Percentiles rank a stretch among this genome's conserved stretches.
These are phyloP conservation scores for Therioaphis trifolii DNA, from an alignment of 2,888 invertebrate genomes.

Conservation along the genomic window DNA sequence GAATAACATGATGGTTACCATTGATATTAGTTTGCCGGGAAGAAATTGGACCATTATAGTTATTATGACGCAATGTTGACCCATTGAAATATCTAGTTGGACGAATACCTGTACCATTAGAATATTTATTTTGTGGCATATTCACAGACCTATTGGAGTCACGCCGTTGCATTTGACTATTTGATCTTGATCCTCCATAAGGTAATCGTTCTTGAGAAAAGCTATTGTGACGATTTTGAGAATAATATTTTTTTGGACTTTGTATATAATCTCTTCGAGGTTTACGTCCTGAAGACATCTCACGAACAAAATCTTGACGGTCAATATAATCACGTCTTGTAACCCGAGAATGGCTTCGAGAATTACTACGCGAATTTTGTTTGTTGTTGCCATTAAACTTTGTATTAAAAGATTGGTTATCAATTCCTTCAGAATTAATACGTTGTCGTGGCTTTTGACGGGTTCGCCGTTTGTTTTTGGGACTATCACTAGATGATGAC, in stretches of 20 bases:
- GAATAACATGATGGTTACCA: slow-evolving; percentile 21
- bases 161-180: background rate
- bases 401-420: slow-evolving; percentile 26
- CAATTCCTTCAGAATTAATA: slow-evolving; percentile 25
- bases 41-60: slow-evolving; percentile 30
- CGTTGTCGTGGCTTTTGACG: slow-evolving; percentile 45
- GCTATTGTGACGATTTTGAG: slow-evolving; percentile 21
- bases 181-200: background rate
- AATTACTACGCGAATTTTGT: slow-evolving; percentile 46
- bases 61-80: slow-evolving; percentile 26
- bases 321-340: slow-evolving; percentile 55
- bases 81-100: slow-evolving; percentile 53
- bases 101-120: slow-evolving; percentile 35
- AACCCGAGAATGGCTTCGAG: slow-evolving; percentile 51
- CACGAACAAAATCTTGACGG: slow-evolving; percentile 23
- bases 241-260: slow-evolving; percentile 47
- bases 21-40: slow-evolving; percentile 20
- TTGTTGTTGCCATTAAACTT: slow-evolving; percentile 17
- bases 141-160: slow-evolving; percentile 28
- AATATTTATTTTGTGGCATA: slow-evolving; percentile 44
- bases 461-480: slow-evolving; percentile 43
- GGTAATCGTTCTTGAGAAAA: slow-evolving; percentile 44
- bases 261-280: slow-evolving; percentile 1
- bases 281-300: slow-evolving; percentile 8
- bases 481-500: slow-evolving; percentile 12